These are phyloP conservation scores for Sebastes elongatus DNA, from an alignment of 2,797 vertebrate genomes.

Conservation along the genomic window DNA sequence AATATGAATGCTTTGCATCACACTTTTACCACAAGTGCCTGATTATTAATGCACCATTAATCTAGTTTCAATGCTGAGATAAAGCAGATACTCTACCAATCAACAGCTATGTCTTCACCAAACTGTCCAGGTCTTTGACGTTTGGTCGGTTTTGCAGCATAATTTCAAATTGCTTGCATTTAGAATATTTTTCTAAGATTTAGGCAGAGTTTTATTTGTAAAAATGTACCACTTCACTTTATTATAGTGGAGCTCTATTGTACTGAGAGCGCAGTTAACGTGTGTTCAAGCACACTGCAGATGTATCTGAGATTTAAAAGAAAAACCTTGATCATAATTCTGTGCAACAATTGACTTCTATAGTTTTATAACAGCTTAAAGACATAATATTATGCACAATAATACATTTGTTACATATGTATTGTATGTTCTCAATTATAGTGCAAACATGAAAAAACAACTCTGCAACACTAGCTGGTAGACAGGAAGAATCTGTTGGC, in stretches of 20 bases:
- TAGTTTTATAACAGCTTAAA: neutral
- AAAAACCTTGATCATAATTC: neutral
- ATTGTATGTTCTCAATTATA: neutral
- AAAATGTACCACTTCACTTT: neutral
- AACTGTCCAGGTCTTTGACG: neutral
- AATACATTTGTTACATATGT: neutral
- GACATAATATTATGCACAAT: neutral
- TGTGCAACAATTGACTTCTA: neutral
- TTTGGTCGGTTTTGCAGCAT: neutral
- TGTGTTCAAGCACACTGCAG: neutral
- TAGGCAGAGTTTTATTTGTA: neutral
- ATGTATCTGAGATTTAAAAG: neutral
- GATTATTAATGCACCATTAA: slow-evolving; percentile 3
- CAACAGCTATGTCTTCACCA: neutral
- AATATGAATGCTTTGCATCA: no score
- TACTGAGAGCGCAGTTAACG: neutral
- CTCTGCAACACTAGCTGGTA: neutral
- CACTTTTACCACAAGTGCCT: neutral
- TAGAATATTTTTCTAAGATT: neutral
- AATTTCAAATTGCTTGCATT: neutral
- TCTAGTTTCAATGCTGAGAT: neutral
- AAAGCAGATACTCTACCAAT: neutral
- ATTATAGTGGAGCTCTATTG: neutral
- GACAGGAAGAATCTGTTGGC: neutral
- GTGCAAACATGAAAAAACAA: neutral